Base-by-base conservation (phyloP, 2,797 vertebrate genomes). In the Trachurus trachurus region DNA sequence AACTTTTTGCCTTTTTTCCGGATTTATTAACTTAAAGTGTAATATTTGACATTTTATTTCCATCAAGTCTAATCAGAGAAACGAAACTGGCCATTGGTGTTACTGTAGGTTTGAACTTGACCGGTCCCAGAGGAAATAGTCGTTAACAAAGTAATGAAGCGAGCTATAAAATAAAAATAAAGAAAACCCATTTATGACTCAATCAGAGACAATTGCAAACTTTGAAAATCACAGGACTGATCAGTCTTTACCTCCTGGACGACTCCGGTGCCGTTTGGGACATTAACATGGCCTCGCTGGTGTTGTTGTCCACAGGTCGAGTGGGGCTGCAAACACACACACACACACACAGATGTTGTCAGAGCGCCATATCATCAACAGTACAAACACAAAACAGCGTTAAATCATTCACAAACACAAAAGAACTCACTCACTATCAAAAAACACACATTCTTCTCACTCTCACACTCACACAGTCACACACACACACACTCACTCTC, bases 211-310 rank as follows among this genome's bases (percentile, higher is more conserved):
- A 54, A 16, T 0, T 29, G 6, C 9, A 66, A 71, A 52, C 26
- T 44, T 68, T n/a, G 61, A 44, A 26, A 26, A 26, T 62, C 22
- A 44, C 2, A 52, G 37, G 9, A 52, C 49, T 60, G 19, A 19
- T 16, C 15, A 39, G 64, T 22, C 3, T 85, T 29, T 94, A 99
- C 98, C 97, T 98, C 86, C 97, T 97, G 9, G 96, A 95, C 3
- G 97, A 95, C 0, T 96, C 96, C 0, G 95, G 95, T 0, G 90
- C 95, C 67, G 95, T 92, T 0, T 97, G 95, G 66, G 96, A 96
- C 83, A 93, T 66, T 85, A 95, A 90, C 95, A 96, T 82, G 82
- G 96, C 84, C 72, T 98, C 96, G 3, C 92, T 96, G 95, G 96
- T 93, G 66, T 88, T 82, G 59, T 86, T 26, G 26, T 26, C 87